Conservation (phyloP, 2,797 vertebrate genomes). For the Cuculus canorus region DNA sequence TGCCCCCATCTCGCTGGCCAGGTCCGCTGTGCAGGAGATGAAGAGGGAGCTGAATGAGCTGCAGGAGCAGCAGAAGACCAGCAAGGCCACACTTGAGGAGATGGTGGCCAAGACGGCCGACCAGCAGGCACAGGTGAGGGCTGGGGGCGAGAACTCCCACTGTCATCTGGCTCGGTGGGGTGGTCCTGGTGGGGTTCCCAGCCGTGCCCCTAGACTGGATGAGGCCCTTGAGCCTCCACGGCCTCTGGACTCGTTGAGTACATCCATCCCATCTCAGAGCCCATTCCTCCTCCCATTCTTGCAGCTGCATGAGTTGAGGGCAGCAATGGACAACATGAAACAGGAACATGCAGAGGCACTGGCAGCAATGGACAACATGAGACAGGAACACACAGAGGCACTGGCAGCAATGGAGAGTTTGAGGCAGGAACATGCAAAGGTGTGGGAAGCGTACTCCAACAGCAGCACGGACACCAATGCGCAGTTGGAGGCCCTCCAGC, state of each 20-base stretch:
- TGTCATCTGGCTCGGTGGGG: rapidly evolving
- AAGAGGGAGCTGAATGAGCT: slow-evolving; percentile 49
- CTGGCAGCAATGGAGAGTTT: background rate
- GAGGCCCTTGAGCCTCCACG: too few species aligned
- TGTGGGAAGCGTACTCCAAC: slow-evolving; percentile 17
- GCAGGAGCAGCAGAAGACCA: slow-evolving; percentile 61
- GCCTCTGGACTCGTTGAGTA: too few species aligned
- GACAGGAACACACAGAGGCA: too few species aligned
- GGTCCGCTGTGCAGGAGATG: slow-evolving; percentile 40
- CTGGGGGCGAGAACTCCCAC: background rate
- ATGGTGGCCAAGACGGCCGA: slow-evolving; percentile 37
- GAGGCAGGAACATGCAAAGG: too few species aligned
- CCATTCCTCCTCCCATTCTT: too few species aligned
- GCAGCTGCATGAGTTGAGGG: too few species aligned
- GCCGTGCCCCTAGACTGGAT: too few species aligned
- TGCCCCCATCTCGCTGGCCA: background rate
- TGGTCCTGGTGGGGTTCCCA: background rate
- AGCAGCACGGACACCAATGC: too few species aligned
- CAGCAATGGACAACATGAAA: background rate
- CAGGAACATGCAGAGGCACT: background rate
- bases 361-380: background rate
- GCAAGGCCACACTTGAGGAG: slow-evolving; percentile 37
- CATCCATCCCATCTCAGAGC: too few species aligned
- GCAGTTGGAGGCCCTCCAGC: too few species aligned
- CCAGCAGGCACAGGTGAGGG: slow-evolving; percentile 77